Evolutionary conservation across 2,113 vertebrate genomes (phyloP), one percentile per base, ranked within the genome.

Genomic region (Hemibates koningsi): DNA sequence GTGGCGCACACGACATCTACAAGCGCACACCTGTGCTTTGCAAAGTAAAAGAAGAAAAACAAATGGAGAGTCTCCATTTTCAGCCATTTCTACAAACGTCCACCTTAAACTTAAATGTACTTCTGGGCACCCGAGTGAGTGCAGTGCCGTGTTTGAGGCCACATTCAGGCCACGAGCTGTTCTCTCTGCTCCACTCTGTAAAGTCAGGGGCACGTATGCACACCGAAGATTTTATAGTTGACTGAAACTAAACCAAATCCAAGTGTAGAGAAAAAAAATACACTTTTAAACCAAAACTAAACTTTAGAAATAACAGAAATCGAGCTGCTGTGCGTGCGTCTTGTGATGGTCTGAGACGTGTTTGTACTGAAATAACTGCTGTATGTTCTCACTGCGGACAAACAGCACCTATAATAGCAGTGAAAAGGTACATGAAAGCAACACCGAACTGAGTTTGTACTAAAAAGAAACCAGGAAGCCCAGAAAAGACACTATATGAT

Each of bases 61-160:
- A 56, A 1, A 4, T 0, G 17, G 3, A 3, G 34, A 5, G 7
- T 68, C 61, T 66, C 2, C 0, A 6, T 14, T 43, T 41, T 24
- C n/a, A 41, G 12, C 6, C 7, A 9, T 1, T 29, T 59, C 56
- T 59, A 59, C 7, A 71, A 71, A 24, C 0, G 1, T 71, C 68
- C 68, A 73, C 1, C 38, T 73, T 45, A 27, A 73, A 27, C n/a
- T 16, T 43, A 24, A 32, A 63, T 61, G 59, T 61, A 4, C 59
- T 63, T 24, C 57, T 32, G 57, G 57, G 57, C 57, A 45, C 13
- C 8, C 3, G 13, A 73, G 13, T 43, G 3, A 3, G 21, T 45
- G 38, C 21, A 43, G 38, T 1, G n/a, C 7, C 1, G 1, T 17
- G 14, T 73, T 6, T 17, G 68, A 73, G 36, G 19, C 11, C 63